Conservation (phyloP, 1,140 invertebrate genomes). For the Sarcophaga peregrina region DNA sequence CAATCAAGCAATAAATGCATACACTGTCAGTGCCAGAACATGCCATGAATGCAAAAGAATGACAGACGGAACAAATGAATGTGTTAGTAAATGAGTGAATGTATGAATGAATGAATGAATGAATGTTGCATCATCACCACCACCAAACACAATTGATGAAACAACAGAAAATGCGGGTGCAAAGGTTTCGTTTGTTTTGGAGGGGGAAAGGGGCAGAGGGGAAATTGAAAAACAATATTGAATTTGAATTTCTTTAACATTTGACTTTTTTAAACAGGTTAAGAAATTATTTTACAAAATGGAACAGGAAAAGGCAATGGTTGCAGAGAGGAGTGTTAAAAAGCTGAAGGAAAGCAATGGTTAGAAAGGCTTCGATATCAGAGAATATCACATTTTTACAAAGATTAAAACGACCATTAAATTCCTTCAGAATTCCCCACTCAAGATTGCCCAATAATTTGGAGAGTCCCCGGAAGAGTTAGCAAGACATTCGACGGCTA, state of each 20-base stretch:
- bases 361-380: too few relatives aligned
- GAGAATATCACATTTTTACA: too few relatives aligned
- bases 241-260: slow-evolving; percentile 27
- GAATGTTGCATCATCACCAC: neutral
- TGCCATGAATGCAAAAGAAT: neutral
- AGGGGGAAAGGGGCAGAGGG: neutral
- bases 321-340: neutral
- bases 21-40: neutral
- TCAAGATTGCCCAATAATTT: too few relatives aligned
- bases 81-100: neutral
- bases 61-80: neutral
- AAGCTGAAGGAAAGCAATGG: too few relatives aligned
- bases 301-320: neutral
- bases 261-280: slow-evolving; percentile 17
- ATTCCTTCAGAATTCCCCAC: too few relatives aligned
- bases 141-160: neutral
- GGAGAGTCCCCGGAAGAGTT: too few relatives aligned
- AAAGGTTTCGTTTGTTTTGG: neutral
- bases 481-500: too few relatives aligned
- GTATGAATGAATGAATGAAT: neutral
- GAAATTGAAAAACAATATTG: slow-evolving; percentile 8
- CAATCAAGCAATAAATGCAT: slow-evolving; percentile 31
- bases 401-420: too few relatives aligned
- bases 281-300: neutral
- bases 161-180: neutral